phyloP scores from a whole-genome alignment of 1,140 invertebrate genomes.

The Coptotermes formosanus region DNA sequence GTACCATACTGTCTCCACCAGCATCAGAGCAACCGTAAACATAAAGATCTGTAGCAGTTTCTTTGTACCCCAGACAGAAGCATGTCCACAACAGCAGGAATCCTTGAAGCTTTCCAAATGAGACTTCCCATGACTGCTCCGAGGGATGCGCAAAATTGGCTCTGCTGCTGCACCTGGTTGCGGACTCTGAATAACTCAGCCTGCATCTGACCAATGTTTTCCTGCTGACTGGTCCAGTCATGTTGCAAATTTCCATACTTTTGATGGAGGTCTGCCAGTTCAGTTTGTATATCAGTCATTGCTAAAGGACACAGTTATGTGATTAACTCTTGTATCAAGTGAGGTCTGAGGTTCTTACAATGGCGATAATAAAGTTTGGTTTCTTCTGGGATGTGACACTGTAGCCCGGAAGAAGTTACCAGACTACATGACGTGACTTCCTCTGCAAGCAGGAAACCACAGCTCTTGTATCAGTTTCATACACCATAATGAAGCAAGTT shows the following conservation, averaged over 20 bases:
- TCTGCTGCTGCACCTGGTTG: constrained; percentile 46
- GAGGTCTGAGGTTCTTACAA: too few relatives aligned
- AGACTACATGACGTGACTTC: too few relatives aligned
- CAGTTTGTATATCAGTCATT: neutral
- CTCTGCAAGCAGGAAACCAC: too few relatives aligned
- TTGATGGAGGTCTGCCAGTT: constrained; percentile 26
- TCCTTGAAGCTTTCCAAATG: constrained; percentile 46
- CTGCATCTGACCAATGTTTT: constrained; percentile 41
- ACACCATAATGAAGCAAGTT: too few relatives aligned
- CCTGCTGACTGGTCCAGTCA: constrained; percentile 42
- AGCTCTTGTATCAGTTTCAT: too few relatives aligned
- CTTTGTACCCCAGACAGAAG: constrained; percentile 44
- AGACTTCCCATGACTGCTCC: constrained; percentile 47
- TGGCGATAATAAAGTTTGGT: too few relatives aligned
- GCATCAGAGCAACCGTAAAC: too few relatives aligned
- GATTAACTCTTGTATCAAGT: neutral
- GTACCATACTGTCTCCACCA: too few relatives aligned
- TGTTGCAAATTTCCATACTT: constrained; percentile 40
- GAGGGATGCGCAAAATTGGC: constrained; percentile 46
- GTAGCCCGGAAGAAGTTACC: too few relatives aligned
- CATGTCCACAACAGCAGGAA: constrained; percentile 42
- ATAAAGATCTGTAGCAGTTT: neutral
- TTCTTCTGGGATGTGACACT: too few relatives aligned
- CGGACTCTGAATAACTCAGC: constrained; percentile 43
- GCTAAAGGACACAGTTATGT: neutral